These are phyloP conservation scores for Paragorgia papillata DNA, from an alignment of 92 coral and sea anemone species.

Conservation along the genomic window DNA sequence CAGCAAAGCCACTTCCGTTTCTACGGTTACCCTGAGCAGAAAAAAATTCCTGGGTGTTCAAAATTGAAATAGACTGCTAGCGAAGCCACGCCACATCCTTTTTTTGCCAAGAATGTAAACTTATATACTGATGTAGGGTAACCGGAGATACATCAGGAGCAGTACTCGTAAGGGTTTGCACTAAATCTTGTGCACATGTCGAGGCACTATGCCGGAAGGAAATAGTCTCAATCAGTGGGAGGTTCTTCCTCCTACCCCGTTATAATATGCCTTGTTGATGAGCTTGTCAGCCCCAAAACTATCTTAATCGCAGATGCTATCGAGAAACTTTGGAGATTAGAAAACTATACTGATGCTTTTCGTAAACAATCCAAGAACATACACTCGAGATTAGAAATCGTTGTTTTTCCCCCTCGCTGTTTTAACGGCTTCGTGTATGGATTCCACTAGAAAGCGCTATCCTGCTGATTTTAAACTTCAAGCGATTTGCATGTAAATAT, in stretches of 20 bases:
- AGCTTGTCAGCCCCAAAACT: not conserved
- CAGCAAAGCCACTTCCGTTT: conserved; percentile 26
- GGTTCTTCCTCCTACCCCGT: not conserved
- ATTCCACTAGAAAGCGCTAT: not conserved
- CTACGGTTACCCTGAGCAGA: not conserved
- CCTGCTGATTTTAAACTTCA: not conserved
- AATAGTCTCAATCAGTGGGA: not conserved
- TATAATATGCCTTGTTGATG: not conserved
- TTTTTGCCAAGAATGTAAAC: not conserved
- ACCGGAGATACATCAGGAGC: no score
- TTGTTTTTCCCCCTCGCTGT: not conserved
- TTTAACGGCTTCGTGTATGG: not conserved
- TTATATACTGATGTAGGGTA: not conserved
- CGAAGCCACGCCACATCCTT: no score
- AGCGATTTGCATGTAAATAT: not conserved
- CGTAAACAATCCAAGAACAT: not conserved
- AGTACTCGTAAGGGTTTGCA: no score
- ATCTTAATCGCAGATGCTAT: no score
- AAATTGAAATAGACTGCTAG: no score
- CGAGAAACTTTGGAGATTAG: no score
- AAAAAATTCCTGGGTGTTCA: no score
- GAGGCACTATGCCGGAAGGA: no score
- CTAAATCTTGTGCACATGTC: no score
- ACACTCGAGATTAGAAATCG: not conserved
- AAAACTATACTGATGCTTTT: not conserved